These are phyloP conservation scores for Thamnophis elegans DNA, from an alignment of 2,797 vertebrate genomes.

Conservation along the genomic window DNA sequence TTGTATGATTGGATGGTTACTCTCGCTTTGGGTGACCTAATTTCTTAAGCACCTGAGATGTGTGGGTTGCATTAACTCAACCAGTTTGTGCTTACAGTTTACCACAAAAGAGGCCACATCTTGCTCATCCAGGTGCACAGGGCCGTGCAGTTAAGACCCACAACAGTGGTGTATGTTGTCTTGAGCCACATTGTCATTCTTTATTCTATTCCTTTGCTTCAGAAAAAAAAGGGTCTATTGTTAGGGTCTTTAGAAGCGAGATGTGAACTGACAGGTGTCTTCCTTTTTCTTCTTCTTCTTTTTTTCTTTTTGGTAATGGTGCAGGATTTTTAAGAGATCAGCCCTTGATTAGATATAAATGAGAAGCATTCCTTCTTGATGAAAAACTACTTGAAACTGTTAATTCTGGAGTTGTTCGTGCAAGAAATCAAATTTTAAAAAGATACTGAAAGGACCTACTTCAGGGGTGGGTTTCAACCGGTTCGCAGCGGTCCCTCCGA, in stretches of 20 bases:
- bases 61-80: neutral
- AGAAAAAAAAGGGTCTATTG: neutral
- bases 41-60: constrained; percentile 5
- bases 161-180: neutral
- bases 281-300: neutral
- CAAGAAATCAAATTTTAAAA: neutral
- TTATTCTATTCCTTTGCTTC: neutral
- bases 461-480: too few relatives aligned
- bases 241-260: neutral
- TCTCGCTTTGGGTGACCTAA: neutral
- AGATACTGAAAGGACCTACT: neutral
- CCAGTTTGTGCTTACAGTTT: neutral
- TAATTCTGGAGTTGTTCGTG: neutral
- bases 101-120: accelerated
- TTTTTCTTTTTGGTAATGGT: neutral
- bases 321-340: neutral
- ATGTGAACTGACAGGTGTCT: neutral
- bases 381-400: neutral
- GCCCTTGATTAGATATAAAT: neutral
- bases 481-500: too few relatives aligned
- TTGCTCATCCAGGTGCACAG: constrained; percentile 8
- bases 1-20: neutral
- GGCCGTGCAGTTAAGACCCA: neutral
- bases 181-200: neutral
- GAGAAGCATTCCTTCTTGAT: neutral